phyloP scores from a whole-genome alignment of 2,113 vertebrate species.

The Neogobius melanostomus region DNA sequence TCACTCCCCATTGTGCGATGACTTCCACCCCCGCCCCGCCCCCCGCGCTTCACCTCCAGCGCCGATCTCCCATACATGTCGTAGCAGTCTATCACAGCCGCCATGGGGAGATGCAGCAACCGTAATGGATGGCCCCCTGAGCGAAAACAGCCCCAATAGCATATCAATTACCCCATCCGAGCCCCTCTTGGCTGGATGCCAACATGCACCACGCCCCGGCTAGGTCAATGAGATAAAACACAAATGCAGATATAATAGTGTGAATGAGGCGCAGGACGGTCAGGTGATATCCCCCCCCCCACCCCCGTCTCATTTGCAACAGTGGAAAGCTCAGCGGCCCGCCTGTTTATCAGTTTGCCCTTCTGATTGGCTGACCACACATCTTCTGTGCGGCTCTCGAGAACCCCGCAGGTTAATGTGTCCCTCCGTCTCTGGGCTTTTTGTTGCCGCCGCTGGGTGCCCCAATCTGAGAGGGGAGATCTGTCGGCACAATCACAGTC shows the following conservation, averaged over 20 bases:
- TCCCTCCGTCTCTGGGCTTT: constrained; percentile 16
- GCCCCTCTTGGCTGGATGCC: constrained; percentile 54
- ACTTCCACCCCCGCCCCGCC: constrained; percentile 13
- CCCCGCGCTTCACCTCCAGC: constrained; percentile 47
- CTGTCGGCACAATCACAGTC: constrained; percentile 28
- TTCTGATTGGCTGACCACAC: constrained; percentile 63
- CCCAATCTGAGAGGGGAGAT: constrained; percentile 30
- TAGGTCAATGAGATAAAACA: constrained; percentile 56
- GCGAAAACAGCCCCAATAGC: constrained; percentile 69
- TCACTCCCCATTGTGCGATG: constrained; percentile 72
- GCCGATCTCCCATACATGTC: constrained; percentile 60
- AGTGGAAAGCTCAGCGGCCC: constrained; percentile 52
- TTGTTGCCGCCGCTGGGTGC: constrained; percentile 23
- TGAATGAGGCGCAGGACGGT: constrained; percentile 21
- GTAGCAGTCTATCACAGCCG: constrained; percentile 68
- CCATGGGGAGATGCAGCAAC: constrained; percentile 51
- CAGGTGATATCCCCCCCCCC: constrained; percentile 40
- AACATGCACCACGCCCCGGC: constrained; percentile 35
- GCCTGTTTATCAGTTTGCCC: constrained; percentile 61
- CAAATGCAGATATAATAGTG: constrained; percentile 61
- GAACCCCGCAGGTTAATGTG: constrained; percentile 65
- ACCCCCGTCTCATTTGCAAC: constrained; percentile 56
- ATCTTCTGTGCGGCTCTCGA: constrained; percentile 51
- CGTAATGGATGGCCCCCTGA: constrained; percentile 67
- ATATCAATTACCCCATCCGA: constrained; percentile 79